phyloP scores from a whole-genome alignment of 1,140 invertebrate genomes.

The Neuroterus valhalla region DNA sequence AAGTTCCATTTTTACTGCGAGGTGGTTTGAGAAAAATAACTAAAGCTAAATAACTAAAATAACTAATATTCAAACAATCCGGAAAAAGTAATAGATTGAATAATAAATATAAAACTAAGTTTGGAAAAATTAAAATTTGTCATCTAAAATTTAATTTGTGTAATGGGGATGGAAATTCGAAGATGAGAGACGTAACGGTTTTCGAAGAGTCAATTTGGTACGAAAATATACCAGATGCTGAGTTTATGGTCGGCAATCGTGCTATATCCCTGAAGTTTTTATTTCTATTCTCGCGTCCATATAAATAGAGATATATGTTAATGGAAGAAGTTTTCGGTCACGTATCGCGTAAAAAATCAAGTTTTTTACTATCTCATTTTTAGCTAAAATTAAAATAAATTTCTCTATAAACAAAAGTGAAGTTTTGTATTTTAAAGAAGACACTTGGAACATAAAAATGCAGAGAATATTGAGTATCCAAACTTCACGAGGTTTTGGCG shows the following conservation, averaged over 20 bases:
- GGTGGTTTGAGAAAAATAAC: no score
- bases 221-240: conserved; percentile 12
- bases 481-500: conserved; percentile 63
- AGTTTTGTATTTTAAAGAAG: neutral
- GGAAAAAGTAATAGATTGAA: no score
- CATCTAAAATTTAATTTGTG: neutral
- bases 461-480: conserved; percentile 71
- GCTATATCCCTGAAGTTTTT: conserved; percentile 28
- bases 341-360: neutral
- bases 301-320: conserved; percentile 37
- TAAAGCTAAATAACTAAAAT: no score
- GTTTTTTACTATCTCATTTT: no score
- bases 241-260: conserved; percentile 10
- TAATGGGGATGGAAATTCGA: neutral
- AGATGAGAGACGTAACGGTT: neutral
- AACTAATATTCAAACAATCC: no score
- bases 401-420: neutral
- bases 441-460: conserved; percentile 49
- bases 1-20: no score
- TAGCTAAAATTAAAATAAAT: no score
- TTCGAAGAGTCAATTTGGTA: conserved; percentile 27
- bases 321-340: conserved; percentile 21
- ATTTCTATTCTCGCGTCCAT: conserved; percentile 35
- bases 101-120: no score
- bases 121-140: neutral